Conservation (phyloP, 2,888 invertebrate species). For the Helicoverpa assulta region DNA sequence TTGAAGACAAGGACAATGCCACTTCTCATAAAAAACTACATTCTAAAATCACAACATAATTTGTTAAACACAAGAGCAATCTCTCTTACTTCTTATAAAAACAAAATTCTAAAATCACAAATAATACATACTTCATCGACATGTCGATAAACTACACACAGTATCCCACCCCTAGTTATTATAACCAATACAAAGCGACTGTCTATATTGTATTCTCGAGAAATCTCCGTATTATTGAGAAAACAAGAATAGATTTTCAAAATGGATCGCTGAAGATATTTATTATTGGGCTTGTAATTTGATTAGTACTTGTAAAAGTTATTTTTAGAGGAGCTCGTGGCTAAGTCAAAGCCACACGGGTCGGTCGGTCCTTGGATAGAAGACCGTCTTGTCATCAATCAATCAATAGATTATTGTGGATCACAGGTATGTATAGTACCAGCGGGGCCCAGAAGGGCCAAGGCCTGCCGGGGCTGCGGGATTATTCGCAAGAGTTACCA, state of each 20-base stretch:
- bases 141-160: neutral
- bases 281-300: conserved; percentile 9
- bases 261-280: conserved; percentile 29
- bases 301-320: conserved; percentile 10
- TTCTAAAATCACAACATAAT: neutral
- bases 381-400: no score
- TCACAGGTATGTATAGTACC: no score
- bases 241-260: conserved; percentile 50
- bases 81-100: no score
- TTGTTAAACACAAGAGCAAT: no score
- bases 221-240: conserved; percentile 59
- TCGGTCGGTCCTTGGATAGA: no score
- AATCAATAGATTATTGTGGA: no score
- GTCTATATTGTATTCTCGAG: conserved; percentile 58
- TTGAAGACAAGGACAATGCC: no score
- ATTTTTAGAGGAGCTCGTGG: neutral
- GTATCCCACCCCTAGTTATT: conserved; percentile 58
- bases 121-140: conserved; percentile 20
- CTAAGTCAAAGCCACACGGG: no score
- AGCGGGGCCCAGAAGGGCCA: no score
- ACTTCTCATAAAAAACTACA: no score
- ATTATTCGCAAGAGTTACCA: no score
- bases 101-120: neutral
- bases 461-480: no score
- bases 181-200: conserved; percentile 63